Conservation (phyloP, 2,113 vertebrate species). For the Perca schrenkii region DNA sequence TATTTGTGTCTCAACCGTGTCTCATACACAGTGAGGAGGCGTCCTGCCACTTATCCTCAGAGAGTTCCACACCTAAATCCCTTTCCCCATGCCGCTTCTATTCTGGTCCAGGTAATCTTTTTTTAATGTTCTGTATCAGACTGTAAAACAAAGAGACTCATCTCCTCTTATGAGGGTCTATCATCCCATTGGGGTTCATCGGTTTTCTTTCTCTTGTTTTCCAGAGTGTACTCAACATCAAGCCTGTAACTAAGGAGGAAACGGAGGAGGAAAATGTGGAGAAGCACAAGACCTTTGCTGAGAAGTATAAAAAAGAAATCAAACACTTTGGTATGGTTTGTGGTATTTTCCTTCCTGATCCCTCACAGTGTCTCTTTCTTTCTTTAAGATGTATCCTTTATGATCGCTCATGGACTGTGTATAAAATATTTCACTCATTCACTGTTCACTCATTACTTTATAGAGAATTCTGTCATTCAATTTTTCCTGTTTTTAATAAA, state of each 20-base stretch:
- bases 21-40: no score
- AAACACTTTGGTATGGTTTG: constrained; percentile 90
- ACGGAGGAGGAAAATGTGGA: constrained; percentile 87
- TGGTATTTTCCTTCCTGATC: neutral
- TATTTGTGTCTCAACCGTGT: no score
- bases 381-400: neutral
- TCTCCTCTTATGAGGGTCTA: no score
- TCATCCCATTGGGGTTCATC: no score
- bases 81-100: no score
- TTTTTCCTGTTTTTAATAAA: neutral
- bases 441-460: neutral
- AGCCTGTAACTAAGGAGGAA: constrained; percentile 79
- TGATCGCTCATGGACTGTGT: neutral
- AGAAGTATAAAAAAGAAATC: constrained; percentile 88
- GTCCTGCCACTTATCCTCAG: no score
- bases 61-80: no score
- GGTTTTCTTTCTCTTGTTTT: constrained; percentile 11
- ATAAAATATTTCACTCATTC: neutral
- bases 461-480: neutral
- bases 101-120: no score
- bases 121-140: no score
- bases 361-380: neutral
- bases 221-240: constrained; percentile 90
- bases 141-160: no score
- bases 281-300: constrained; percentile 89